Evolutionary conservation across 2,888 invertebrate species (phyloP).

Genomic region (Barypeithes pellucidus): DNA sequence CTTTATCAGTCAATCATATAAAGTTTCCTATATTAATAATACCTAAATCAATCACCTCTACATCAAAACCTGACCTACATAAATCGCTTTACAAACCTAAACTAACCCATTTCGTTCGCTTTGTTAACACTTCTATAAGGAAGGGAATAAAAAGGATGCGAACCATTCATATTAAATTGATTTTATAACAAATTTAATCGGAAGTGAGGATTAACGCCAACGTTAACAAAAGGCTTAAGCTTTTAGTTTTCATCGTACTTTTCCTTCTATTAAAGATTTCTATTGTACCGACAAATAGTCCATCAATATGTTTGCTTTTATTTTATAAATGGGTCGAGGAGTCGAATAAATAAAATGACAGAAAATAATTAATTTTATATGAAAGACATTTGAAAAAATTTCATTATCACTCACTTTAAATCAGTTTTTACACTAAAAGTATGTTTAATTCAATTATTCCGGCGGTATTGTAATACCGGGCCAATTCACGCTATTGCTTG

Average conservation of each 20-base stretch:
- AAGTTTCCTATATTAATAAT: not conserved
- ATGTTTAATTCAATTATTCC: too few species aligned
- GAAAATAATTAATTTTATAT: slow-evolving; percentile 3
- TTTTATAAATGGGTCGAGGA: not conserved
- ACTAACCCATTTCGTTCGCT: slow-evolving; percentile 9
- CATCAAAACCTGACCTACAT: slow-evolving; percentile 1
- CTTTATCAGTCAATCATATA: slow-evolving; percentile 10
- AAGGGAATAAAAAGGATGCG: slow-evolving; percentile 26
- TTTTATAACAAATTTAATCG: slow-evolving; percentile 56
- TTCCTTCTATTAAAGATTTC: slow-evolving; percentile 40
- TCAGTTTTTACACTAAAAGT: too few species aligned
- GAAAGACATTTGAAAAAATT: too few species aligned
- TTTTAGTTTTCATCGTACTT: slow-evolving; percentile 42
- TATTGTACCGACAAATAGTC: slow-evolving; percentile 28
- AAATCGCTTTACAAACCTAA: slow-evolving; percentile 1
- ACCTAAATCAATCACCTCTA: not conserved
- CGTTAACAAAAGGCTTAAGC: slow-evolving; percentile 56
- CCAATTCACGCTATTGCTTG: too few species aligned
- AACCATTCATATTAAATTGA: slow-evolving; percentile 54
- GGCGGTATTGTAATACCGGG: too few species aligned
- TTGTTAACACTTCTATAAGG: slow-evolving; percentile 2
- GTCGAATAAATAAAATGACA: not conserved
- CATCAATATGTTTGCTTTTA: slow-evolving; percentile 41
- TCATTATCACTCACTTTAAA: too few species aligned
- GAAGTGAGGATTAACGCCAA: slow-evolving; percentile 61